phyloP scores from a whole-genome alignment of 2,888 invertebrate genomes.

The Melanostoma scalare region DNA sequence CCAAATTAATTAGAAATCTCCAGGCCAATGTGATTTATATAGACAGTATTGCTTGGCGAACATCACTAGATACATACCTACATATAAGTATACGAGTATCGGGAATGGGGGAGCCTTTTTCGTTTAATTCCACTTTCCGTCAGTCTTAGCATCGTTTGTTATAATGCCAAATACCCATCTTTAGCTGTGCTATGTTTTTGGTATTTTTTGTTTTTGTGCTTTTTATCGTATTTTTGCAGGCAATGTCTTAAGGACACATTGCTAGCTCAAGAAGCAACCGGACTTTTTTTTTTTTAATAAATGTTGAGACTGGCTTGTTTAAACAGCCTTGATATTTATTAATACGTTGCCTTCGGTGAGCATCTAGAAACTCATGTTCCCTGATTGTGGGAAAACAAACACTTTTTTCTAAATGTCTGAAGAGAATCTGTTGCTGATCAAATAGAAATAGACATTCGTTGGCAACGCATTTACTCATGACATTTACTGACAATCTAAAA shows the following conservation, averaged over 20 bases:
- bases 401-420: too few species aligned
- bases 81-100: background rate
- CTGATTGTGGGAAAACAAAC: too few species aligned
- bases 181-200: background rate
- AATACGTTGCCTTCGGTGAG: too few species aligned
- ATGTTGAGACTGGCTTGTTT: too few species aligned
- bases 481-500: too few species aligned
- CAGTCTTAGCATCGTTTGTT: constrained; percentile 25
- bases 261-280: too few species aligned
- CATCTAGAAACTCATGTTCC: too few species aligned
- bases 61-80: background rate
- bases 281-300: too few species aligned
- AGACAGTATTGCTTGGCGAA: constrained; percentile 10
- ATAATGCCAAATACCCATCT: constrained; percentile 26
- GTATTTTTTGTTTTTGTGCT: background rate
- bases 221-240: background rate
- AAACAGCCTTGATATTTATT: too few species aligned
- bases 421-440: too few species aligned
- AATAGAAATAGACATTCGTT: too few species aligned
- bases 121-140: constrained; percentile 12
- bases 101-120: constrained; percentile 1
- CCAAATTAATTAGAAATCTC: constrained; percentile 55
- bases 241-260: constrained; percentile 1
- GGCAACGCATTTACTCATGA: too few species aligned
- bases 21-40: constrained; percentile 57